Evolutionary conservation across 37 sponge, comb jelly and placozoan species (phyloP).

Genomic region (Beroe ovata): DNA sequence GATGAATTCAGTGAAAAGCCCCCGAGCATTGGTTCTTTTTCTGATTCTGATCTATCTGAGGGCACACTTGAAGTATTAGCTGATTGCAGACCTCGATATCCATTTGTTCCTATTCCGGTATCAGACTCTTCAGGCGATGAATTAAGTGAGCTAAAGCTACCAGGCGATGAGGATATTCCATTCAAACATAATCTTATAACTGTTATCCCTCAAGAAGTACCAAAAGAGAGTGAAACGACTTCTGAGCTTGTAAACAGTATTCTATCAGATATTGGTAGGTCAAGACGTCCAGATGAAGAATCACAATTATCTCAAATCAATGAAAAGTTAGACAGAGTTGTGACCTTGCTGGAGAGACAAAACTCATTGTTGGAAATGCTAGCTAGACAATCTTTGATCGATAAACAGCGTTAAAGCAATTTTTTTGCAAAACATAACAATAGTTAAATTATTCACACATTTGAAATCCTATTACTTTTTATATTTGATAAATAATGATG

Average conservation of each 20-base stretch:
- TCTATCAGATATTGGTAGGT: background rate
- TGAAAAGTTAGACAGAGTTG: slow-evolving; percentile 11
- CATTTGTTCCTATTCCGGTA: slow-evolving; percentile 12
- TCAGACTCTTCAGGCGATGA: slow-evolving; percentile 18
- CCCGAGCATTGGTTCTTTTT: slow-evolving; percentile 16
- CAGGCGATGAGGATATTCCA: background rate
- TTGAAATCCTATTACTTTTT: too few relatives aligned
- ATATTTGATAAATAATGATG: too few relatives aligned
- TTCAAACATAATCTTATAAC: background rate
- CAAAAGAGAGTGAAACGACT: background rate
- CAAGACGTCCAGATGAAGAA: background rate
- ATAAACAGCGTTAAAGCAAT: too few relatives aligned
- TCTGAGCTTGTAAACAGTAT: background rate
- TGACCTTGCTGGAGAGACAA: slow-evolving; percentile 24
- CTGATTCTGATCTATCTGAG: slow-evolving; percentile 35
- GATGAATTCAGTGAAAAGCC: slow-evolving; percentile 10
- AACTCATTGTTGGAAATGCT: slow-evolving; percentile 17
- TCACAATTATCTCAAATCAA: background rate
- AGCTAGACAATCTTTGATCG: slow-evolving; percentile 50
- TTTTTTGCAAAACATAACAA: too few relatives aligned
- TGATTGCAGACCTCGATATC: slow-evolving; percentile 28
- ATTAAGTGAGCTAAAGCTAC: background rate
- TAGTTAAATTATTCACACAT: too few relatives aligned
- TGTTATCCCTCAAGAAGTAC: background rate
- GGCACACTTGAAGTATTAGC: slow-evolving; percentile 13